These are phyloP conservation scores for Pogonomyrmex californicus DNA, from an alignment of 1,140 invertebrate genomes.

Conservation along the genomic window DNA sequence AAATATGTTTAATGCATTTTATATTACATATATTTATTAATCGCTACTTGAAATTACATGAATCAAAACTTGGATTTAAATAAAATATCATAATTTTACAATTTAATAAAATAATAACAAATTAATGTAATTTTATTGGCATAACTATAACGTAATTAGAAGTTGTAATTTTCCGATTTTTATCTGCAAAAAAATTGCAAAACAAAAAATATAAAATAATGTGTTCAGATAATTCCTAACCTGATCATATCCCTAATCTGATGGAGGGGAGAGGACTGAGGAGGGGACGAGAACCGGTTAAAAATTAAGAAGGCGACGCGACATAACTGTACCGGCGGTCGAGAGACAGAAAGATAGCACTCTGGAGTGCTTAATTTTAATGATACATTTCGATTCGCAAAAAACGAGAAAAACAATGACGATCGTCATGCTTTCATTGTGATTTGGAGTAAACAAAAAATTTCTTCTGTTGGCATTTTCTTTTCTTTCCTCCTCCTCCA, in stretches of 20 bases:
- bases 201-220: slow-evolving; percentile 12
- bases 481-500: not conserved
- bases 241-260: not conserved
- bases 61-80: not conserved
- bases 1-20: not conserved
- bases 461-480: not conserved
- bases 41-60: no score
- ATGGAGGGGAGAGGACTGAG: not conserved
- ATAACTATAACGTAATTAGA: not conserved
- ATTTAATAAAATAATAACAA: not conserved
- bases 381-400: not conserved
- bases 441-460: slow-evolving; percentile 10
- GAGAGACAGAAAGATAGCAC: not conserved
- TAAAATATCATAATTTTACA: not conserved
- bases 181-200: not conserved
- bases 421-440: slow-evolving; percentile 27
- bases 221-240: not conserved
- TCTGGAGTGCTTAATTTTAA: not conserved
- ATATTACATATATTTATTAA: not conserved
- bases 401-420: not conserved
- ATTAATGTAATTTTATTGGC: not conserved
- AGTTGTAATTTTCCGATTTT: not conserved
- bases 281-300: slow-evolving; percentile 15
- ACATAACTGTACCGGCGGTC: slow-evolving; percentile 22
- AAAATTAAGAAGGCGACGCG: slow-evolving; percentile 23